Conservation (phyloP, 1,140 invertebrate species). For the Drosophila santomea region DNA sequence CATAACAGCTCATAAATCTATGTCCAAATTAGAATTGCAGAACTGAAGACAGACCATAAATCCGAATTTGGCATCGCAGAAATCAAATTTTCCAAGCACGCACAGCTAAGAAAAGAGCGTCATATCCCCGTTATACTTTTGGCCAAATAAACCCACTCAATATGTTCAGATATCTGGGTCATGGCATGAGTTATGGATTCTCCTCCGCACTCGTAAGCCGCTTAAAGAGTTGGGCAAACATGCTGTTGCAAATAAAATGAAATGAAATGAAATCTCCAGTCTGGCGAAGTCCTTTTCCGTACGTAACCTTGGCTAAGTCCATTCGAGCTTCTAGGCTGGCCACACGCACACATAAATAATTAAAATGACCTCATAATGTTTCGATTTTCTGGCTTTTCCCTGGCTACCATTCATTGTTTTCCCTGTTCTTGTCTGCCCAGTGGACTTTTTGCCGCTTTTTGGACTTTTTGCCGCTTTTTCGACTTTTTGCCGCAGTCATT, state of each 20-base stretch:
- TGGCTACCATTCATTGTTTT: constrained; percentile 27
- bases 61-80: constrained; percentile 36
- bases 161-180: constrained; percentile 40
- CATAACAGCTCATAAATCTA: constrained; percentile 45
- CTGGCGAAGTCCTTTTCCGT: constrained; percentile 12
- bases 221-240: constrained; percentile 61
- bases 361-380: constrained; percentile 78
- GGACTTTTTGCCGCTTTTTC: constrained; percentile 54
- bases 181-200: constrained; percentile 29
- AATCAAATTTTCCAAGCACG: constrained; percentile 63
- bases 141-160: constrained; percentile 34
- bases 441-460: not conserved
- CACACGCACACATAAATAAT: constrained; percentile 68
- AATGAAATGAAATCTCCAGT: constrained; percentile 24
- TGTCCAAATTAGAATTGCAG: constrained; percentile 8
- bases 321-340: constrained; percentile 41
- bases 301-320: constrained; percentile 58
- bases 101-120: constrained; percentile 25
- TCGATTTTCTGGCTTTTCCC: constrained; percentile 59
- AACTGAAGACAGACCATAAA: constrained; percentile 50
- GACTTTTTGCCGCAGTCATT: constrained; percentile 72
- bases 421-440: constrained; percentile 12
- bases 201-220: constrained; percentile 19
- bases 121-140: constrained; percentile 20
- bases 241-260: constrained; percentile 51